phyloP scores from a whole-genome alignment of 2,888 invertebrate genomes.

The Leptinotarsa rubiginosa region DNA sequence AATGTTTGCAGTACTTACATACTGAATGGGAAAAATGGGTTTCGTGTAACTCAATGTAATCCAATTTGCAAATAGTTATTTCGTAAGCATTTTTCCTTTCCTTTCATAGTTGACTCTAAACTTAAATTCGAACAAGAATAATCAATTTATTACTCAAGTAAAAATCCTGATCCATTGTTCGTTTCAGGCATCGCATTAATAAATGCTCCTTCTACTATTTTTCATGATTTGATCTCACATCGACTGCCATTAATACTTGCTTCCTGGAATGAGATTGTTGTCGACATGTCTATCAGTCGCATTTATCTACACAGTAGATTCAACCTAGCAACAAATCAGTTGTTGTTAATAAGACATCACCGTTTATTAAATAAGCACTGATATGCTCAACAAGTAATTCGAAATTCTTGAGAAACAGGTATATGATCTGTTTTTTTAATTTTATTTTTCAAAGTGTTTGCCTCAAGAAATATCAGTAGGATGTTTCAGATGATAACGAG shows the following conservation, averaged over 20 bases:
- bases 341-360: conserved; percentile 30
- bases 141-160: neutral
- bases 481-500: no score
- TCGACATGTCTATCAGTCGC: conserved; percentile 11
- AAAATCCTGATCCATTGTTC: neutral
- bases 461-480: no score
- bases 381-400: conserved; percentile 12
- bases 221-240: conserved; percentile 3
- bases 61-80: no score
- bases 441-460: no score
- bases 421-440: no score
- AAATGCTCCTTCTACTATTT: conserved; percentile 1
- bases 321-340: conserved; percentile 24
- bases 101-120: no score
- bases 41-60: no score
- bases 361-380: conserved; percentile 31
- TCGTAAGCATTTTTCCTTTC: no score
- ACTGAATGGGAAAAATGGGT: no score
- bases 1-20: no score
- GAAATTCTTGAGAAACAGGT: no score
- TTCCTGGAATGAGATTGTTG: conserved; percentile 16
- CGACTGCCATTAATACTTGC: conserved; percentile 14
- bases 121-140: neutral
- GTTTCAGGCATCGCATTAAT: neutral
- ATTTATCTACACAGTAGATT: conserved; percentile 8